Evolutionary conservation across 2,888 invertebrate genomes (phyloP).

Genomic region (Bellardia bayeri): DNA sequence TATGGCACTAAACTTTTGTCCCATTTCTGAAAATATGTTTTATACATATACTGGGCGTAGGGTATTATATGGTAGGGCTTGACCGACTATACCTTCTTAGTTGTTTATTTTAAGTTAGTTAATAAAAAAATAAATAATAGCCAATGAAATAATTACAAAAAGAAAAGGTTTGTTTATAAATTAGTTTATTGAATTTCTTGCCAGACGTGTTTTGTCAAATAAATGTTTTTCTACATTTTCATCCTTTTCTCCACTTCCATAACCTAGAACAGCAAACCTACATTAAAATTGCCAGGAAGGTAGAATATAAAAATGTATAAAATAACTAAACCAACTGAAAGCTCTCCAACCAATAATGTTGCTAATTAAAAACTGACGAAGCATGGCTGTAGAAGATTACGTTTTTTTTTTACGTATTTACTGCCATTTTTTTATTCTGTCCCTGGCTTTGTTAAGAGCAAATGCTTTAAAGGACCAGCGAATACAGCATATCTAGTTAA

Average conservation of each 20-base stretch:
- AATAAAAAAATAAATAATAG: too few relatives aligned
- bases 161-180: too few relatives aligned
- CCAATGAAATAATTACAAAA: too few relatives aligned
- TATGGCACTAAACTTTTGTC: too few relatives aligned
- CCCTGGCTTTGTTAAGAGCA: conserved; percentile 12
- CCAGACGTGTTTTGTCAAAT: not conserved
- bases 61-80: too few relatives aligned
- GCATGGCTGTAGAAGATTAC: conserved; percentile 72
- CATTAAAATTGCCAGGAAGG: conserved; percentile 21
- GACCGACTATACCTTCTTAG: too few relatives aligned
- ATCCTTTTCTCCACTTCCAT: not conserved
- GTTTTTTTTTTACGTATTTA: not conserved
- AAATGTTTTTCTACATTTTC: not conserved
- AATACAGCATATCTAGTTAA: not conserved
- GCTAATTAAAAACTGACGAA: conserved; percentile 76
- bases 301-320: not conserved
- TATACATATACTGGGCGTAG: too few relatives aligned
- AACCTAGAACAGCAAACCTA: not conserved
- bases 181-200: conserved; percentile 9
- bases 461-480: not conserved
- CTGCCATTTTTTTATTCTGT: conserved; percentile 11
- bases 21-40: too few relatives aligned
- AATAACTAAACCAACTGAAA: conserved; percentile 24
- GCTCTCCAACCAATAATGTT: conserved; percentile 52
- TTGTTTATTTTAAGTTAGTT: too few relatives aligned